Evolutionary conservation across 2,113 vertebrate species (phyloP).

Genomic region (Orcinus orca): DNA sequence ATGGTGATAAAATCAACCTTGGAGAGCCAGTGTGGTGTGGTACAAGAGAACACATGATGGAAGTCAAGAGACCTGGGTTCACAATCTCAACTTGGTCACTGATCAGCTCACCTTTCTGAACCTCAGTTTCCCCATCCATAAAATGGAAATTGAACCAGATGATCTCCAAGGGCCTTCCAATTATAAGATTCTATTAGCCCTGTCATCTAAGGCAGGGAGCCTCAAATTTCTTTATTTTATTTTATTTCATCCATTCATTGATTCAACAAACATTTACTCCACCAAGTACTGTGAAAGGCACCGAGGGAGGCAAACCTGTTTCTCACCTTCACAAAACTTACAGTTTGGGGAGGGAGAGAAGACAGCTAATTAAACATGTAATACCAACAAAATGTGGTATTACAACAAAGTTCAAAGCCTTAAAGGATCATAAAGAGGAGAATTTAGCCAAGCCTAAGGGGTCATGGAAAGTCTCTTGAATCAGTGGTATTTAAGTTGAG

Average conservation of each 20-base stretch:
- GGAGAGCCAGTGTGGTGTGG: not conserved
- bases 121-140: not conserved
- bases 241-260: not conserved
- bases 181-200: not conserved
- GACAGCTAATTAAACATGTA: not conserved
- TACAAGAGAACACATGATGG: not conserved
- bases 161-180: not conserved
- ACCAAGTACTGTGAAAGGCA: not conserved
- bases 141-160: conserved; percentile 17
- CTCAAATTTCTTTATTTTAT: not conserved
- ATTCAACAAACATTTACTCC: conserved; percentile 34
- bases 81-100: not conserved
- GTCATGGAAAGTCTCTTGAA: not conserved
- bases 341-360: not conserved
- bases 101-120: not conserved
- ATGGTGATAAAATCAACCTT: not conserved
- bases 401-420: not conserved
- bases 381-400: not conserved
- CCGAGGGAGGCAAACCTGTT: not conserved
- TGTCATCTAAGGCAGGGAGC: not conserved
- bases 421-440: conserved; percentile 13
- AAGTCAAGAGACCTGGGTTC: conserved; percentile 9
- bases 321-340: not conserved
- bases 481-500: not conserved
- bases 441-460: not conserved